Conservation (phyloP, 2,113 vertebrate species). For the Neoarius graeffei region DNA sequence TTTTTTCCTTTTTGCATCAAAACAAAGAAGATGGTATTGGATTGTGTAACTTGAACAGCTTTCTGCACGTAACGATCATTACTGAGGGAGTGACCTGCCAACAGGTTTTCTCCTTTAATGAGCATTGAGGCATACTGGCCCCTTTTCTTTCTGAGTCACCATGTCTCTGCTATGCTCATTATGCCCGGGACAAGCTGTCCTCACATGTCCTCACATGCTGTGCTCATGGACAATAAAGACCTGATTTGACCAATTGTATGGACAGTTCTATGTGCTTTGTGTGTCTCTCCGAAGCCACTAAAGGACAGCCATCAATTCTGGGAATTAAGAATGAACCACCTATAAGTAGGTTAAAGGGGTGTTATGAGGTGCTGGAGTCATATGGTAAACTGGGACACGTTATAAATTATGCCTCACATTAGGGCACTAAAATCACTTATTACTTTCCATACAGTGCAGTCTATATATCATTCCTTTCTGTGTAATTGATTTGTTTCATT, state of each 20-base stretch:
- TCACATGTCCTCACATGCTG: slow-evolving; percentile 27
- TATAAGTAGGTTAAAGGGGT: slow-evolving; percentile 46
- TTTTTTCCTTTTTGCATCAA: slow-evolving; percentile 45
- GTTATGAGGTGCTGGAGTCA: slow-evolving; percentile 10
- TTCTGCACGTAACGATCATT: slow-evolving; percentile 65
- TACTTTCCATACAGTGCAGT: not conserved
- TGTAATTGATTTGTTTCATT: not conserved
- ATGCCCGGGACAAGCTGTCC: not conserved
- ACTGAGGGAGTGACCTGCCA: slow-evolving; percentile 66
- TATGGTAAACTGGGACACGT: not conserved
- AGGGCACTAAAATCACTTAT: not conserved
- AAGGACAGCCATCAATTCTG: not conserved
- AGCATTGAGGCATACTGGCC: slow-evolving; percentile 65
- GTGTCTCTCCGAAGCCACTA: not conserved
- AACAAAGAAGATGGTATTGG: slow-evolving; percentile 72
- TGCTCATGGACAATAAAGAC: slow-evolving; percentile 18
- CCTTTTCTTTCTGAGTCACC: slow-evolving; percentile 25
- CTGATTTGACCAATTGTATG: not conserved
- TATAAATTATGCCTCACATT: not conserved
- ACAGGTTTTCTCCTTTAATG: slow-evolving; percentile 65
- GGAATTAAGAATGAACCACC: slow-evolving; percentile 39
- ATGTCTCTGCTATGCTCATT: not conserved
- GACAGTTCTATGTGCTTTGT: slow-evolving; percentile 6
- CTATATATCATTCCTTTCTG: not conserved
- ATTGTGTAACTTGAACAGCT: slow-evolving; percentile 72